Base-by-base conservation (phyloP, 2,888 invertebrate species). In the Neoascia interrupta region DNA sequence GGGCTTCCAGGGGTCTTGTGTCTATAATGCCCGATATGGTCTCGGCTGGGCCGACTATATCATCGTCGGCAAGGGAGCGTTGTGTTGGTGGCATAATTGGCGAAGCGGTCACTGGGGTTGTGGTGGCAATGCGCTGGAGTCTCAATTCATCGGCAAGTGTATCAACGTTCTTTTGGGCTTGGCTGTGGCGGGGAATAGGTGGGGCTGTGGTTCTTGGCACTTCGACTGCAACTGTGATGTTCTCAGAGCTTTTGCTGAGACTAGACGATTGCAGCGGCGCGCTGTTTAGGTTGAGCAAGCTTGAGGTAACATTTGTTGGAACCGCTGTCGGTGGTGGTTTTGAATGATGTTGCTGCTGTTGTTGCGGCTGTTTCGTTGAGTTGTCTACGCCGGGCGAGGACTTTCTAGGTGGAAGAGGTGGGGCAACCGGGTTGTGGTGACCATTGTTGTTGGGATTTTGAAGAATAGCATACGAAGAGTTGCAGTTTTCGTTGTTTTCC, bases 1-100 rank as follows among this genome's bases (percentile, higher is more conserved):
- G 85, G 3, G 88, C 87, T 73, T 89, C 89, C 56, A 89, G 69
- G 19, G 89, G 89, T 72, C 89, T 85, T 0, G 93, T 93, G 82
- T 93, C 93, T 49, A 94, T 93, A 19, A 94, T 89, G 0, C 94
- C 94, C 13, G 91, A 92, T 63, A 94, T 94, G 3, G 93, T 94
- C 85, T 94, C 94, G 0, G 94, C 93, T 3, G 93, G 92, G 0
- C 94, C 93, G 0, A 93, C 92, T 84, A 92, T 91, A 13, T 85
- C 85, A 60, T 83, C 82, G 36, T 87, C 87, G 2, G 54, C 85
- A 85, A 63, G 85, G 68, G 69, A 87, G 81, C 36, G 85, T 36
- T 73, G 64, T 19, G 84, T 82, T 15, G 84, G 82, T 13, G 82
- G 68, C 43, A 72, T 66, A 5, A 69, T 36, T 13, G 69, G 28